These are phyloP conservation scores for Phataginus tetradactyla DNA, from an alignment of 2,797 vertebrate genomes.

Conservation along the genomic window DNA sequence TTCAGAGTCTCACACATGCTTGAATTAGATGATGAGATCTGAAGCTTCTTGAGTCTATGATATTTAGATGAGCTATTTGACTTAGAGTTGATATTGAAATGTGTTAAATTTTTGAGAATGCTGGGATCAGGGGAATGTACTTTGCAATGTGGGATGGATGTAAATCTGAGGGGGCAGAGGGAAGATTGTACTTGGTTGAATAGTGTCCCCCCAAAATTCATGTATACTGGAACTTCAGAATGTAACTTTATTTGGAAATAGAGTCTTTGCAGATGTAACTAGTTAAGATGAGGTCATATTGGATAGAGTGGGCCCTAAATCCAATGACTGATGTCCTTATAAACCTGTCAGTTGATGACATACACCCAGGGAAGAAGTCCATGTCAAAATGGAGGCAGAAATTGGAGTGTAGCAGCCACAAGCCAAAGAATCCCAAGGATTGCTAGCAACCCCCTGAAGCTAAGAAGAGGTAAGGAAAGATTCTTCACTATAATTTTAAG, in stretches of 20 bases:
- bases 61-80: not conserved
- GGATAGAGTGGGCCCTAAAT: not conserved
- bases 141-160: not conserved
- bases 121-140: not conserved
- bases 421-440: not conserved
- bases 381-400: not conserved
- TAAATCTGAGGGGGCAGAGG: not conserved
- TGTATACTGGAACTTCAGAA: not conserved
- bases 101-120: not conserved
- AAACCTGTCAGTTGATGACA: not conserved
- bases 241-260: not conserved
- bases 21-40: not conserved
- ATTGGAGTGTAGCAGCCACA: too few relatives aligned
- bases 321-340: not conserved
- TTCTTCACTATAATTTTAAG: not conserved
- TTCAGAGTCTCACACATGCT: not conserved
- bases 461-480: not conserved
- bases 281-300: not conserved
- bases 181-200: not conserved
- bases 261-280: not conserved
- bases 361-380: not conserved
- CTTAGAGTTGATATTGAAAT: not conserved
- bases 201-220: not conserved
- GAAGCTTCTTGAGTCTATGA: not conserved
- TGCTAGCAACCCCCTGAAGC: not conserved